Conservation (phyloP, 2,888 invertebrate species). For the Parnassius orleans region DNA sequence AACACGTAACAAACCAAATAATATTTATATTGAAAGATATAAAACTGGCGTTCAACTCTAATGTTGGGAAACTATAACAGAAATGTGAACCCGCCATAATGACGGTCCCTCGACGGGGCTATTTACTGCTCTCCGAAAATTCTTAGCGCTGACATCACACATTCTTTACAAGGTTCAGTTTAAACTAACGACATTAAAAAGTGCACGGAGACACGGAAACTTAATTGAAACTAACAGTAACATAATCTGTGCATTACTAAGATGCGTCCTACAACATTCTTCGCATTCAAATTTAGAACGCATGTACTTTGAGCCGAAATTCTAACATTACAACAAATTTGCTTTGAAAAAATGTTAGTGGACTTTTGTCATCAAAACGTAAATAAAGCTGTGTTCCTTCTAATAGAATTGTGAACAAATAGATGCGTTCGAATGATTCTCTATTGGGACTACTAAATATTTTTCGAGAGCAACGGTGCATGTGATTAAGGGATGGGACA, state of each 20-base stretch:
- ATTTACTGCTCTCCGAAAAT: slow-evolving; percentile 64
- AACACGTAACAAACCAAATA: slow-evolving; percentile 33
- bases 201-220: slow-evolving; percentile 56
- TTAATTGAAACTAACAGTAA: slow-evolving; percentile 58
- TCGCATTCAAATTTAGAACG: slow-evolving; percentile 65
- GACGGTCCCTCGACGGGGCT: slow-evolving; percentile 57
- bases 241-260: slow-evolving; percentile 55
- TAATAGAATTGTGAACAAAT: slow-evolving; percentile 66
- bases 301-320: slow-evolving; percentile 27
- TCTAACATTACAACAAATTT: slow-evolving; percentile 27
- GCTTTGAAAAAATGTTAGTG: slow-evolving; percentile 40
- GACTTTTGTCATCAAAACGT: slow-evolving; percentile 59
- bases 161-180: slow-evolving; percentile 50
- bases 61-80: slow-evolving; percentile 54
- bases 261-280: slow-evolving; percentile 57
- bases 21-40: slow-evolving; percentile 62
- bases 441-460: slow-evolving; percentile 66
- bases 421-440: slow-evolving; percentile 55
- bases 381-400: slow-evolving; percentile 53
- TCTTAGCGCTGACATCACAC: slow-evolving; percentile 52
- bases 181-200: slow-evolving; percentile 67
- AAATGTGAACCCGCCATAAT: slow-evolving; percentile 60
- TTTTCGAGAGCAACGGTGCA: slow-evolving; percentile 76
- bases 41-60: slow-evolving; percentile 58
- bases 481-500: slow-evolving; percentile 80